These are phyloP conservation scores for Coptotermes formosanus DNA, from an alignment of 1,140 invertebrate genomes.

Conservation along the genomic window DNA sequence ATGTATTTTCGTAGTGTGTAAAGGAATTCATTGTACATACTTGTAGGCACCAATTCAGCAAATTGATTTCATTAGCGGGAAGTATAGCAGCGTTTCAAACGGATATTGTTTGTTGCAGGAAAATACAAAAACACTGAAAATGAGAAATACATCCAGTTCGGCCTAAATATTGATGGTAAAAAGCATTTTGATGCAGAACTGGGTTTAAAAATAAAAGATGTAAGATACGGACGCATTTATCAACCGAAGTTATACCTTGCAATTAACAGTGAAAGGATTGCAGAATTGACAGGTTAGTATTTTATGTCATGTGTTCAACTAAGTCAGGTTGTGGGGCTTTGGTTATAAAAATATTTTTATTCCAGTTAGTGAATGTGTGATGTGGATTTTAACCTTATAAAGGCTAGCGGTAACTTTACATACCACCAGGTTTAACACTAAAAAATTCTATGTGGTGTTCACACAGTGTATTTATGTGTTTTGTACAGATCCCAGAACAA, in stretches of 20 bases:
- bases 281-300: conserved; percentile 60
- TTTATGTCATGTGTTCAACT: too few species aligned
- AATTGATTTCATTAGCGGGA: background rate
- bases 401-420: too few species aligned
- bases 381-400: too few species aligned
- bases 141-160: conserved; percentile 63
- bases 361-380: too few species aligned
- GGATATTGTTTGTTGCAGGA: conserved; percentile 45
- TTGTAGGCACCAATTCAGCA: background rate
- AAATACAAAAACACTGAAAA: conserved; percentile 62
- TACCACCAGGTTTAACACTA: too few species aligned
- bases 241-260: conserved; percentile 63
- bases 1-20: background rate
- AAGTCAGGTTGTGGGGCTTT: too few species aligned
- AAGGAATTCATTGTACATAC: background rate
- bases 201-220: conserved; percentile 52
- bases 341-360: too few species aligned
- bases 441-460: too few species aligned
- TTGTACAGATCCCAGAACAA: too few species aligned
- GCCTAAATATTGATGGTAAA: conserved; percentile 64
- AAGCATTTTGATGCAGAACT: conserved; percentile 65
- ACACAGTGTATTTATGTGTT: too few species aligned
- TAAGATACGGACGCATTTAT: conserved; percentile 61
- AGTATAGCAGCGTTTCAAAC: too few species aligned
- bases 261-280: conserved; percentile 63